phyloP scores from a whole-genome alignment of 2,888 invertebrate genomes.

The Trissonchulus latispiculum region DNA sequence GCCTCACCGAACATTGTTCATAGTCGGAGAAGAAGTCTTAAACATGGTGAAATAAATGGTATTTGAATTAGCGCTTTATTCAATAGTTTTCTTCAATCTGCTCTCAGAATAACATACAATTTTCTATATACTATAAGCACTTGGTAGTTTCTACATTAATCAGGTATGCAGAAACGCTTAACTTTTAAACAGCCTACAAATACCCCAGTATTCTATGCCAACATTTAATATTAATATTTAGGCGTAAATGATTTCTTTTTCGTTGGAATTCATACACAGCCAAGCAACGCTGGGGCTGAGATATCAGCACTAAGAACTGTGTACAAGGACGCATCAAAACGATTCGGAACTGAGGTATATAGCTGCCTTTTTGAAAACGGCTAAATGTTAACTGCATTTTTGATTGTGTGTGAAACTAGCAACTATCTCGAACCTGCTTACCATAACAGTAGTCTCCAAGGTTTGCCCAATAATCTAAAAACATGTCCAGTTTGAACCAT shows the following conservation, averaged over 20 bases:
- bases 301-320: conserved; percentile 23
- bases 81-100: no score
- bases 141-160: no score
- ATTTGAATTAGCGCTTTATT: no score
- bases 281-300: conserved; percentile 33
- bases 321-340: conserved; percentile 6
- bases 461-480: not conserved
- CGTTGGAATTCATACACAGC: conserved; percentile 35
- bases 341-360: not conserved
- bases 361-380: conserved; percentile 28
- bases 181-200: no score
- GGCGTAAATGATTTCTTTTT: conserved; percentile 23
- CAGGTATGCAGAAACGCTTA: no score
- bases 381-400: not conserved
- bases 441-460: not conserved
- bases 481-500: no score
- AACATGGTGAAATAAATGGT: no score
- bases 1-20: no score
- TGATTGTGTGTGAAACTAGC: not conserved
- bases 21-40: no score
- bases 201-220: no score
- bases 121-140: no score
- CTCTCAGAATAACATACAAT: no score
- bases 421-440: not conserved
- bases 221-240: not conserved